A percentile compares a stretch with the other conserved stretches of the same genome.
Conservation (phyloP, 2,797 vertebrate species). For the Leptodactylus fallax region DNA sequence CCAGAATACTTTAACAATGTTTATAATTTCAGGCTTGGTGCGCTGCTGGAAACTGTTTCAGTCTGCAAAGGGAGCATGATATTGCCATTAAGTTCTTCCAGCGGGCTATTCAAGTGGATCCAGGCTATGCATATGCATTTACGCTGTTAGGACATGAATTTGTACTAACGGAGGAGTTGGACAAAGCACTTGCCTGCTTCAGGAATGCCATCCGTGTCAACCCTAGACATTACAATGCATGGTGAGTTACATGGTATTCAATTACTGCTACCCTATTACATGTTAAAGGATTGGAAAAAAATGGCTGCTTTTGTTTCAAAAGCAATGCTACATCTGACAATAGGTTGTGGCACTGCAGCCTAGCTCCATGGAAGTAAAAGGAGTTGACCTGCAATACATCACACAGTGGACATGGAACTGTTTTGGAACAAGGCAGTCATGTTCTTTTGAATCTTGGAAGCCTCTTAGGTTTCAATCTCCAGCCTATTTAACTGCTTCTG, state of each 20-base stretch:
- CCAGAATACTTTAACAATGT: neutral
- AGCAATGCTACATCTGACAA: neutral
- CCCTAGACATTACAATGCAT: conserved; percentile 95
- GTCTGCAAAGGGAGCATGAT: conserved; percentile 95
- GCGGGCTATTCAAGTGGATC: conserved; percentile 97
- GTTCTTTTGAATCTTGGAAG: no score
- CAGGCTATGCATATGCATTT: conserved; percentile 95
- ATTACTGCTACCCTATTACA: neutral
- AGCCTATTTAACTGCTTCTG: no score
- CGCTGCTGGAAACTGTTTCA: conserved; percentile 97
- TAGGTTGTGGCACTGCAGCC: no score
- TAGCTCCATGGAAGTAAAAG: no score
- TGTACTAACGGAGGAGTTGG: conserved; percentile 94
- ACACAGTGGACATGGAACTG: no score
- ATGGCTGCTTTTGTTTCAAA: neutral
- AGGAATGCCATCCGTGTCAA: conserved; percentile 95
- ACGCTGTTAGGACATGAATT: conserved; percentile 95
- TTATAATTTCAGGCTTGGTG: conserved; percentile 87
- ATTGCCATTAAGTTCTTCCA: conserved; percentile 99
- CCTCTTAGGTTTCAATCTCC: no score
- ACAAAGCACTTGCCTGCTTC: conserved; percentile 95
- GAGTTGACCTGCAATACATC: no score
- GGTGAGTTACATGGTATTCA: conserved; percentile 75
- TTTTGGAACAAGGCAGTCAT: no score
- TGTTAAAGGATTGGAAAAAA: neutral